Percentiles rank a stretch among this genome's conserved stretches.
These are phyloP conservation scores for Drosophila acutilabella DNA, from an alignment of 2,888 invertebrate genomes.

Conservation along the genomic window DNA sequence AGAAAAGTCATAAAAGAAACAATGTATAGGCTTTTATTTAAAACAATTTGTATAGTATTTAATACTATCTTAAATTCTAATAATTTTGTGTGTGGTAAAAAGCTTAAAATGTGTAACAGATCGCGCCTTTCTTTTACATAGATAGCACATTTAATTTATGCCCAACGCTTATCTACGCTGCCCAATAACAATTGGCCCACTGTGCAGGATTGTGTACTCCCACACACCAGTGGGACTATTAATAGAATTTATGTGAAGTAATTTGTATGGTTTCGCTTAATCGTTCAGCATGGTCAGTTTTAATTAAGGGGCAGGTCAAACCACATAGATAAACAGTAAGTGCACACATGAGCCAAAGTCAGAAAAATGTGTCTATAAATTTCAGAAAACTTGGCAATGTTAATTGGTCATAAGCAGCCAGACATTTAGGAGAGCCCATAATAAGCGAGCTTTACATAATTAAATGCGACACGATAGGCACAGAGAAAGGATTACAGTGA, in stretches of 20 bases:
- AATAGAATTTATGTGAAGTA: slow-evolving; percentile 47
- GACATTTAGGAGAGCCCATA: slow-evolving; percentile 27
- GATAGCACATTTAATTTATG: neutral
- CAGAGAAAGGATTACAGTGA: neutral
- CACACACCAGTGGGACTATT: slow-evolving; percentile 33
- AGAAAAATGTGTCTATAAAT: slow-evolving; percentile 52
- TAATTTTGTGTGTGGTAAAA: no score
- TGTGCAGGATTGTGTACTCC: neutral
- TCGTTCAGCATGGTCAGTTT: slow-evolving; percentile 33
- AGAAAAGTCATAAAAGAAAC: no score
- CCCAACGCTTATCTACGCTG: slow-evolving; percentile 20
- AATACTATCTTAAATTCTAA: no score
- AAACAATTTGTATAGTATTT: no score
- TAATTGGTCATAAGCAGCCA: slow-evolving; percentile 5
- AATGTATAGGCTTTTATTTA: no score
- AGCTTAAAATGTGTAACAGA: no score
- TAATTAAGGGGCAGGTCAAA: slow-evolving; percentile 17
- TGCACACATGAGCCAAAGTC: slow-evolving; percentile 15
- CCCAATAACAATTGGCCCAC: slow-evolving; percentile 4
- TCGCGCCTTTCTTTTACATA: neutral
- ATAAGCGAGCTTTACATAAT: slow-evolving; percentile 53
- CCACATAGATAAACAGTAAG: slow-evolving; percentile 31
- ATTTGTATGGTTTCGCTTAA: slow-evolving; percentile 48
- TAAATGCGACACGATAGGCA: slow-evolving; percentile 33
- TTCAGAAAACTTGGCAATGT: slow-evolving; percentile 19